Evolutionary conservation across 2,113 vertebrate species (phyloP).

Genomic region (Myxocyprinus asiaticus): DNA sequence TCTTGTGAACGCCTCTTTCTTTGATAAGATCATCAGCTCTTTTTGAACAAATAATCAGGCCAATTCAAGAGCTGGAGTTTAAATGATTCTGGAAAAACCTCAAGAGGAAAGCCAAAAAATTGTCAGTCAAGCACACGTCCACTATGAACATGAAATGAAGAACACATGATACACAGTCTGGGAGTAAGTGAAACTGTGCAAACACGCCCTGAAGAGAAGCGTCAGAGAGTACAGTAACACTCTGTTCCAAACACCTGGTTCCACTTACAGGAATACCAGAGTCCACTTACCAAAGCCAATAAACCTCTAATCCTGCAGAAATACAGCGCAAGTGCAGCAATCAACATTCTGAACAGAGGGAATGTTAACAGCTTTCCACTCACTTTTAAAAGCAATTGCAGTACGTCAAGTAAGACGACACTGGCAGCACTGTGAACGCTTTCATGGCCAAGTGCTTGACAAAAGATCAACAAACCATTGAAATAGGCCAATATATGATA

Average conservation of each 20-base stretch:
- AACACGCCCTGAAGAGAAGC: neutral
- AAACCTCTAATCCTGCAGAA: slow-evolving; percentile 55
- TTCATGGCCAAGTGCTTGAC: too few relatives aligned
- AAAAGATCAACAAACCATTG: neutral
- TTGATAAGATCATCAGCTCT: too few relatives aligned
- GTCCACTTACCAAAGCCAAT: slow-evolving; percentile 66
- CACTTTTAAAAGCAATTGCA: slow-evolving; percentile 30
- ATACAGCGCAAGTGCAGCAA: slow-evolving; percentile 56
- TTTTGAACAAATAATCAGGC: too few relatives aligned
- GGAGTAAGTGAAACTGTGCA: neutral
- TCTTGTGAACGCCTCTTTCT: too few relatives aligned
- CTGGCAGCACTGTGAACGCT: neutral
- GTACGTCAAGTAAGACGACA: neutral
- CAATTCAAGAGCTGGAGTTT: too few relatives aligned
- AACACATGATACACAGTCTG: slow-evolving; percentile 14
- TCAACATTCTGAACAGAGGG: slow-evolving; percentile 33
- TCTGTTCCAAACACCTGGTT: slow-evolving; percentile 67
- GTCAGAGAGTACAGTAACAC: slow-evolving; percentile 45
- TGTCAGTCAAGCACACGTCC: neutral
- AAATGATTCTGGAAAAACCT: too few relatives aligned
- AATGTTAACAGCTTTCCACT: slow-evolving; percentile 46
- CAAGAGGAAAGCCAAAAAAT: too few relatives aligned
- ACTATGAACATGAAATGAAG: slow-evolving; percentile 15
- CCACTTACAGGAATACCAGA: slow-evolving; percentile 69
- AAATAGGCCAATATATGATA: slow-evolving; percentile 59